phyloP scores from a whole-genome alignment of 1,140 invertebrate species.

The Camponotus vicinus region DNA sequence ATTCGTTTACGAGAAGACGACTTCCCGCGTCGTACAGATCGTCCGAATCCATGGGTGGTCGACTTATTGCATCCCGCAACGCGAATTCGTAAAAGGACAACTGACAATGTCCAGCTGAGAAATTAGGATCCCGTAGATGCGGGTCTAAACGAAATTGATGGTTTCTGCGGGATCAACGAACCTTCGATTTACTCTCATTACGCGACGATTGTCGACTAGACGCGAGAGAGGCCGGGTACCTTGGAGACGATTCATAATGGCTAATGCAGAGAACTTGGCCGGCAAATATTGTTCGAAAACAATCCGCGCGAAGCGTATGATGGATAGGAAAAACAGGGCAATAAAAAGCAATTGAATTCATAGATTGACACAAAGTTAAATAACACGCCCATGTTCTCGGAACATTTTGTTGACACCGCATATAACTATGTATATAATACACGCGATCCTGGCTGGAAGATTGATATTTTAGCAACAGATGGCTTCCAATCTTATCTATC shows the following conservation, averaged over 20 bases:
- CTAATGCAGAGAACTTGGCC: conserved; percentile 13
- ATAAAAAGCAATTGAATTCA: conserved; percentile 1
- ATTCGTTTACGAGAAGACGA: background rate
- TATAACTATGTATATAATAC: conserved; percentile 40
- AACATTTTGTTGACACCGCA: conserved; percentile 1
- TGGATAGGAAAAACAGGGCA: conserved; percentile 48
- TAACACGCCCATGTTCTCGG: conserved; percentile 17
- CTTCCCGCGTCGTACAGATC: conserved; percentile 51
- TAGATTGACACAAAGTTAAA: conserved; percentile 33
- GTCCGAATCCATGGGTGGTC: conserved; percentile 64
- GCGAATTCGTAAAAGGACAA: conserved; percentile 65
- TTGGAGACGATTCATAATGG: background rate
- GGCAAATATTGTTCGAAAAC: conserved; percentile 34
- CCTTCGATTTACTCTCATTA: background rate
- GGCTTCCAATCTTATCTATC: conserved; percentile 66
- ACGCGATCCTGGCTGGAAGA: conserved; percentile 34
- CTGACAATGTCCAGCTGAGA: conserved; percentile 66
- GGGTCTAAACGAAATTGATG: conserved; percentile 71
- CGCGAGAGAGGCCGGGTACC: background rate
- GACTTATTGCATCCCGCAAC: conserved; percentile 68
- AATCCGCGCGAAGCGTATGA: conserved; percentile 7
- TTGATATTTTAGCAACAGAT: conserved; percentile 60
- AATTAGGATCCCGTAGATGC: conserved; percentile 64
- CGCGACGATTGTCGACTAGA: conserved; percentile 23
- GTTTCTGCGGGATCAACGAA: conserved; percentile 68